Evolutionary conservation across 2,113 vertebrate genomes (phyloP).

Genomic region (Gallinago jamesoni): DNA sequence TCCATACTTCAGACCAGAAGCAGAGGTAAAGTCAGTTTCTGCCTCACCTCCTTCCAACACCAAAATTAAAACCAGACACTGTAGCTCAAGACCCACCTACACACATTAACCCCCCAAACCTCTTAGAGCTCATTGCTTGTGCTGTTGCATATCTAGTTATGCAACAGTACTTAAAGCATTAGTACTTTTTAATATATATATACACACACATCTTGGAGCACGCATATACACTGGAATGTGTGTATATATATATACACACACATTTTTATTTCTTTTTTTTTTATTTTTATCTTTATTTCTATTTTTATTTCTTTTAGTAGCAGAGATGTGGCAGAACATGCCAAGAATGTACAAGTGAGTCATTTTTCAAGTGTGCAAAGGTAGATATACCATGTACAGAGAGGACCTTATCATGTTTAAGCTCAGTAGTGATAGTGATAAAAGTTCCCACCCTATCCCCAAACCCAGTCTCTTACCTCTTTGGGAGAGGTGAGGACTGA

Average conservation of each 20-base stretch:
- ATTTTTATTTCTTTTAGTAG: background rate
- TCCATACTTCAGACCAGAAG: background rate
- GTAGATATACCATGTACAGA: background rate
- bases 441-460: background rate
- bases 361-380: background rate
- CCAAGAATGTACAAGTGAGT: background rate
- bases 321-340: background rate
- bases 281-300: background rate
- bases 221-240: too few species aligned
- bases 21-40: background rate
- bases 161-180: background rate
- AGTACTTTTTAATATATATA: background rate
- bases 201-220: too few species aligned
- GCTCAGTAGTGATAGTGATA: background rate
- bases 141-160: background rate
- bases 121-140: background rate
- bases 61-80: background rate
- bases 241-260: background rate
- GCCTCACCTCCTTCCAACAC: background rate
- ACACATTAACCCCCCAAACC: background rate
- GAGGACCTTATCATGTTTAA: background rate
- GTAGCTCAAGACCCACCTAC: background rate
- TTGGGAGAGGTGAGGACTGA: slow-evolving; percentile 88
- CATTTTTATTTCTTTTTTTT: background rate
- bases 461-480: slow-evolving; percentile 83